Evolutionary conservation across 2,888 invertebrate species (phyloP).

Genomic region (Melinopterus prodromus): DNA sequence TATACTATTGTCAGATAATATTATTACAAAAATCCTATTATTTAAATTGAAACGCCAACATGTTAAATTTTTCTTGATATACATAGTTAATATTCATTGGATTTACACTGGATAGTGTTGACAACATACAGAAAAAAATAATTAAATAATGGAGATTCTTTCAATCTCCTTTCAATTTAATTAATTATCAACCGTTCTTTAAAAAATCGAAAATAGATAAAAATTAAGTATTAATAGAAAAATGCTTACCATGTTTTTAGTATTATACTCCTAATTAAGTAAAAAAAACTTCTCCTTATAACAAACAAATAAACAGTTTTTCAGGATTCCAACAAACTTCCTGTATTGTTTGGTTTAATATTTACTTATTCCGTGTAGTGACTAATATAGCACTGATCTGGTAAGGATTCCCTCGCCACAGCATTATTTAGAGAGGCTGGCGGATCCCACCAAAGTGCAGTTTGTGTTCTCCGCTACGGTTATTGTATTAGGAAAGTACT

Average conservation of each 20-base stretch:
- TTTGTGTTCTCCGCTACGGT: not conserved
- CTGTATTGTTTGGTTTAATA: not conserved
- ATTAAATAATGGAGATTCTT: too few relatives aligned
- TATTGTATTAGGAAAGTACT: too few relatives aligned
- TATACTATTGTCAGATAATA: too few relatives aligned
- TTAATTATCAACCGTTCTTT: too few relatives aligned
- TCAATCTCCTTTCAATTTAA: too few relatives aligned
- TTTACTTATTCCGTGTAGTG: not conserved
- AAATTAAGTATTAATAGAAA: not conserved
- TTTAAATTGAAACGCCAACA: too few relatives aligned
- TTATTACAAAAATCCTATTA: too few relatives aligned
- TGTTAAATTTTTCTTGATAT: too few relatives aligned
- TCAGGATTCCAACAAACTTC: not conserved
- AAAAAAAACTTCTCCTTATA: not conserved
- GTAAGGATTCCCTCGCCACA: slow-evolving; percentile 14
- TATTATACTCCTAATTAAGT: not conserved
- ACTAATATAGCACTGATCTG: slow-evolving; percentile 22
- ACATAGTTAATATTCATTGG: too few relatives aligned
- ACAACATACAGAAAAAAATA: too few relatives aligned
- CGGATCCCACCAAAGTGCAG: slow-evolving; percentile 19
- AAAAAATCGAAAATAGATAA: too few relatives aligned
- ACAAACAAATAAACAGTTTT: not conserved
- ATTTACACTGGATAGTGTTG: too few relatives aligned
- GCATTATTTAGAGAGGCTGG: slow-evolving; percentile 20
- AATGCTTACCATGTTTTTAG: not conserved